A percentile compares a stretch with the other conserved stretches of the same genome.
Evolutionary conservation across 1,140 invertebrate species (phyloP).

Genomic region (Neodiprion pinetum): DNA sequence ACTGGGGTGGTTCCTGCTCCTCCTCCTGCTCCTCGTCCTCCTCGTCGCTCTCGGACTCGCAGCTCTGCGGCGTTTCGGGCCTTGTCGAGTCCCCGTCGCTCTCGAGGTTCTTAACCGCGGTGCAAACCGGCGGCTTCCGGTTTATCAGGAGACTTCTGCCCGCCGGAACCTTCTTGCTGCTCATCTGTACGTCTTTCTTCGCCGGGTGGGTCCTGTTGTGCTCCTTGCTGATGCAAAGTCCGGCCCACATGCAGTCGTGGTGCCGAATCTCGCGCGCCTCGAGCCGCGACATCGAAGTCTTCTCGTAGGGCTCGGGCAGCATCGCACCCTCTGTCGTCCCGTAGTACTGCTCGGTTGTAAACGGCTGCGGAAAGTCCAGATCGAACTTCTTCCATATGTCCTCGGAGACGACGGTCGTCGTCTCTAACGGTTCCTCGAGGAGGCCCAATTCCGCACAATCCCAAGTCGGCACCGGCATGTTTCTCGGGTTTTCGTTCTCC

Average conservation of each 20-base stretch:
- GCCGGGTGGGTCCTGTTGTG: constrained; percentile 51
- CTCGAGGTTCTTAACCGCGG: constrained; percentile 34
- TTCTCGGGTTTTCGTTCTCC: neutral
- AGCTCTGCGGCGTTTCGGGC: constrained; percentile 59
- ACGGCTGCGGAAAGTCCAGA: constrained; percentile 47
- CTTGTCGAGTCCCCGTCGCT: constrained; percentile 51
- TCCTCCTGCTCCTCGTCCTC: constrained; percentile 36
- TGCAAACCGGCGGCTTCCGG: constrained; percentile 16
- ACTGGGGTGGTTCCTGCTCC: constrained; percentile 36
- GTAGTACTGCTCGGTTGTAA: constrained; percentile 42
- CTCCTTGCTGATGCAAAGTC: constrained; percentile 64
- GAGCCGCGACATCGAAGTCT: constrained; percentile 22
- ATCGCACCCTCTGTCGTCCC: constrained; percentile 18
- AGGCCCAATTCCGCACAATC: constrained; percentile 32
- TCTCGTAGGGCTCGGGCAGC: constrained; percentile 20
- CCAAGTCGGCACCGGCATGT: constrained; percentile 45
- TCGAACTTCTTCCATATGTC: constrained; percentile 67
- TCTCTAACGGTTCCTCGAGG: constrained; percentile 37
- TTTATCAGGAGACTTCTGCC: constrained; percentile 52
- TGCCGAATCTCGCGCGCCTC: constrained; percentile 56
- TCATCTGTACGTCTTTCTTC: constrained; percentile 34
- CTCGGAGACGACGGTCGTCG: constrained; percentile 45
- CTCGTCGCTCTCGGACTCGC: constrained; percentile 35
- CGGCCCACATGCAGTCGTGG: constrained; percentile 76
- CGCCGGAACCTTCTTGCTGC: constrained; percentile 42